Conservation (phyloP, 1,140 invertebrate genomes). For the Cheumatopsyche charites region DNA sequence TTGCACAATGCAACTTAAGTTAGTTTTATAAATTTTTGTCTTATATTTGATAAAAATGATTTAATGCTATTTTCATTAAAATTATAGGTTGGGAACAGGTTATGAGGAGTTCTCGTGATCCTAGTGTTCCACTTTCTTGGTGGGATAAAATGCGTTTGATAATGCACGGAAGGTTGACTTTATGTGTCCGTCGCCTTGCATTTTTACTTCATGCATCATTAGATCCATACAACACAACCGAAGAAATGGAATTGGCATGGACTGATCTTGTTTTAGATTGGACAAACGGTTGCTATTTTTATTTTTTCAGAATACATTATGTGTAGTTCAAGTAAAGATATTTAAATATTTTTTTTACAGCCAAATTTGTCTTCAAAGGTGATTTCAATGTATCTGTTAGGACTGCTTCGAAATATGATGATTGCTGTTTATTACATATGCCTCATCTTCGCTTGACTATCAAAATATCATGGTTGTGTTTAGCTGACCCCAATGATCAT, state of each 20-base stretch:
- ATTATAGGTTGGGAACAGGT: conserved; percentile 79
- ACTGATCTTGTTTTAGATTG: conserved; percentile 90
- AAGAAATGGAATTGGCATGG: conserved; percentile 98
- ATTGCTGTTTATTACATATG: conserved; percentile 89
- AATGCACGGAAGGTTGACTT: conserved; percentile 90
- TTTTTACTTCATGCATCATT: conserved; percentile 91
- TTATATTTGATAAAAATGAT: conserved; percentile 49
- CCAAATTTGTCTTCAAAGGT: conserved; percentile 84
- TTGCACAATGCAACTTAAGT: conserved; percentile 93
- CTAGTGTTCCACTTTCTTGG: conserved; percentile 90
- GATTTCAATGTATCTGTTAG: conserved; percentile 88
- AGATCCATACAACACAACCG: conserved; percentile 98
- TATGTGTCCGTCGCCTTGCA: conserved; percentile 84
- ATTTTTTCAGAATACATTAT: neutral
- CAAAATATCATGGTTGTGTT: conserved; percentile 89
- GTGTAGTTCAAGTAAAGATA: neutral
- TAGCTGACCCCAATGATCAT: conserved; percentile 94
- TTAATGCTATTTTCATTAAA: conserved; percentile 10
- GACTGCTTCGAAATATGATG: conserved; percentile 98
- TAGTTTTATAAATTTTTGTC: conserved; percentile 52
- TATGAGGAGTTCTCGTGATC: conserved; percentile 86
- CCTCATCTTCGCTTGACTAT: conserved; percentile 87
- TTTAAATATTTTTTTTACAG: conserved; percentile 55
- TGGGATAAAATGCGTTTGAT: conserved; percentile 97
- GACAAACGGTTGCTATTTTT: conserved; percentile 77